phyloP scores from a whole-genome alignment of 1,140 invertebrate genomes.

The Galleria mellonella region DNA sequence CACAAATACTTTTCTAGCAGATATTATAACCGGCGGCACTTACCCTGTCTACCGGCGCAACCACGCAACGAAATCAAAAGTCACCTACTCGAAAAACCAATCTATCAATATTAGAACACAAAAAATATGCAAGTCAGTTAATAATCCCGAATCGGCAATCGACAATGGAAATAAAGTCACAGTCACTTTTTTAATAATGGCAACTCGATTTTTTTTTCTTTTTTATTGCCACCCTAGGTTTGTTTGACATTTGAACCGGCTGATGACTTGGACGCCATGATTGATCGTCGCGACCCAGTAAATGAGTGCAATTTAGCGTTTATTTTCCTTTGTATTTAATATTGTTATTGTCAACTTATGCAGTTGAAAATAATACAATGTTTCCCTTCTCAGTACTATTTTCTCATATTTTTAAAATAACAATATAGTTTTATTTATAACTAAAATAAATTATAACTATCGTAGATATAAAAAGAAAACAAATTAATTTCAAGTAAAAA shows the following conservation, averaged over 20 bases:
- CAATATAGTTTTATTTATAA: no score
- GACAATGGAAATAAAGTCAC: conserved; percentile 74
- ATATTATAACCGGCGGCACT: conserved; percentile 54
- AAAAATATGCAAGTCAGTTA: conserved; percentile 74
- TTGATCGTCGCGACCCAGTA: conserved; percentile 69
- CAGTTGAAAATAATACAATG: conserved; percentile 1
- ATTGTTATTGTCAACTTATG: neutral
- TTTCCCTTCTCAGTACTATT: conserved; percentile 7
- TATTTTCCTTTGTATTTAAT: conserved; percentile 49
- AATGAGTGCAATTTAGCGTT: conserved; percentile 71
- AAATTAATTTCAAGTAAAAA: conserved; percentile 4
- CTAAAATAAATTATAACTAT: no score
- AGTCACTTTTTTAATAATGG: conserved; percentile 75
- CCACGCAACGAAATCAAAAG: conserved; percentile 58
- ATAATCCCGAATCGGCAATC: conserved; percentile 72
- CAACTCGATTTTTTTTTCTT: conserved; percentile 60
- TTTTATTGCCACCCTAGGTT: conserved; percentile 71
- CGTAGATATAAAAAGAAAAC: no score
- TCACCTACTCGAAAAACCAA: conserved; percentile 63
- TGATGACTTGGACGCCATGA: conserved; percentile 69
- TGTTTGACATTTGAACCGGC: conserved; percentile 72
- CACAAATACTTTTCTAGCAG: conserved; percentile 43
- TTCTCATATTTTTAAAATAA: no score
- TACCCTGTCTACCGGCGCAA: conserved; percentile 20
- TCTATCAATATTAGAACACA: conserved; percentile 74